Evolutionary conservation across 1,140 invertebrate genomes (phyloP).

Genomic region (Aradophagus sp.): DNA sequence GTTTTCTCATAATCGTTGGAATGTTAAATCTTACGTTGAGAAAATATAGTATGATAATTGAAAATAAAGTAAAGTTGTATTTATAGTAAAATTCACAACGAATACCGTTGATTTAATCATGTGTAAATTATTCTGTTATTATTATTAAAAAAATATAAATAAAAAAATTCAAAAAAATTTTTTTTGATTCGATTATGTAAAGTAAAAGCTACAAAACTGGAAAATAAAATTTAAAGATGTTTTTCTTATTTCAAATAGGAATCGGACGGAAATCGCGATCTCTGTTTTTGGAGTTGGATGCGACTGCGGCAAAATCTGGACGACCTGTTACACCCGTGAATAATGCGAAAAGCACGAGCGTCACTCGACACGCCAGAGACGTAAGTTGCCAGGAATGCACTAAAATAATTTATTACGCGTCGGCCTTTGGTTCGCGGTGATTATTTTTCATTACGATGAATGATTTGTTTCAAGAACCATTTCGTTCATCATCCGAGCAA

Average conservation of each 20-base stretch:
- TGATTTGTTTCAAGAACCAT: conserved; percentile 11
- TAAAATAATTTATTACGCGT: conserved; percentile 37
- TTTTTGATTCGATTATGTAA: no score
- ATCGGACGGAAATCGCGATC: conserved; percentile 90
- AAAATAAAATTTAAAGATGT: no score
- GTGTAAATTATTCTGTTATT: no score
- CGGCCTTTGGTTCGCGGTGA: conserved; percentile 7
- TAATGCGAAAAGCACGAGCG: conserved; percentile 71
- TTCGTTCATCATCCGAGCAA: conserved; percentile 3
- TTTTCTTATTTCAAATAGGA: conserved; percentile 77
- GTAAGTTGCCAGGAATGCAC: conserved; percentile 70
- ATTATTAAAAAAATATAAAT: no score
- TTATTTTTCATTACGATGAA: conserved; percentile 14
- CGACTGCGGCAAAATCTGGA: conserved; percentile 76
- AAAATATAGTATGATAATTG: no score
- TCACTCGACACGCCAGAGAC: conserved; percentile 76
- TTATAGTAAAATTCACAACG: no score
- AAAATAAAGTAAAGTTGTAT: no score
- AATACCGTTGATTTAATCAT: no score
- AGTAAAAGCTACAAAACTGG: no score
- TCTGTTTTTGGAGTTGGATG: conserved; percentile 90
- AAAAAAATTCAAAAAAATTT: no score
- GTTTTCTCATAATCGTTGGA: no score
- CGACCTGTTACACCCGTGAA: conserved; percentile 70
- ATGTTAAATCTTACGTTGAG: no score